These are phyloP conservation scores for Marcusenius ussheri DNA, from an alignment of 2,113 vertebrate species.

Conservation along the genomic window DNA sequence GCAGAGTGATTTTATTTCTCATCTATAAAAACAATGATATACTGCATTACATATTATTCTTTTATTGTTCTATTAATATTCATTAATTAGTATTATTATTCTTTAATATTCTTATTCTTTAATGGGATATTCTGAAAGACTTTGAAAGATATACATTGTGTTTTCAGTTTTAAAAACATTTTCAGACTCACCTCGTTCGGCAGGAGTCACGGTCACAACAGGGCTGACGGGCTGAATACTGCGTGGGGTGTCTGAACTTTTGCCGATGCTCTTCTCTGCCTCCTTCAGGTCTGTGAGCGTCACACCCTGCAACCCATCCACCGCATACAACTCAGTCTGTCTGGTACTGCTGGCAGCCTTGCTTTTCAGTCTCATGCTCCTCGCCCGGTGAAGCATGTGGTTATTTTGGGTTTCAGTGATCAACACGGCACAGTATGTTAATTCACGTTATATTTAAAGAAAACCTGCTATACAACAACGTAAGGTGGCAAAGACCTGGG, in stretches of 20 bases:
- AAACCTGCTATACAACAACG: neutral
- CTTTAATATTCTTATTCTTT: neutral
- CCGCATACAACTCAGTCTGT: neutral
- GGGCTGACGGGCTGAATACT: conserved; percentile 60
- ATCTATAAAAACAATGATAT: neutral
- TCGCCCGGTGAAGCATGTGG: no score
- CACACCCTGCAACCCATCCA: conserved; percentile 63
- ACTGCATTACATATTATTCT: neutral
- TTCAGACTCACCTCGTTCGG: conserved; percentile 57
- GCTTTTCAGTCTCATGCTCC: neutral
- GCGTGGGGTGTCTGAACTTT: conserved; percentile 42
- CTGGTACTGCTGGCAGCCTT: neutral
- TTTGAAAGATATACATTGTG: neutral
- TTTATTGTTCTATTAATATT: neutral
- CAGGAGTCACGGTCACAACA: conserved; percentile 56
- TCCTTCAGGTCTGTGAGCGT: conserved; percentile 83
- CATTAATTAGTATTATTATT: neutral
- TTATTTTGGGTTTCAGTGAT: neutral
- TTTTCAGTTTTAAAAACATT: neutral
- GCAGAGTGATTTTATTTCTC: neutral
- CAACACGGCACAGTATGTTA: neutral
- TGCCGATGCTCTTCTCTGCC: conserved; percentile 66
- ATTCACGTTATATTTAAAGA: neutral
- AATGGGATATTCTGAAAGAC: neutral
- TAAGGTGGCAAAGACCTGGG: conserved; percentile 63